These are phyloP conservation scores for Diachasmimorpha longicaudata DNA, from an alignment of 1,140 invertebrate species.

Conservation along the genomic window DNA sequence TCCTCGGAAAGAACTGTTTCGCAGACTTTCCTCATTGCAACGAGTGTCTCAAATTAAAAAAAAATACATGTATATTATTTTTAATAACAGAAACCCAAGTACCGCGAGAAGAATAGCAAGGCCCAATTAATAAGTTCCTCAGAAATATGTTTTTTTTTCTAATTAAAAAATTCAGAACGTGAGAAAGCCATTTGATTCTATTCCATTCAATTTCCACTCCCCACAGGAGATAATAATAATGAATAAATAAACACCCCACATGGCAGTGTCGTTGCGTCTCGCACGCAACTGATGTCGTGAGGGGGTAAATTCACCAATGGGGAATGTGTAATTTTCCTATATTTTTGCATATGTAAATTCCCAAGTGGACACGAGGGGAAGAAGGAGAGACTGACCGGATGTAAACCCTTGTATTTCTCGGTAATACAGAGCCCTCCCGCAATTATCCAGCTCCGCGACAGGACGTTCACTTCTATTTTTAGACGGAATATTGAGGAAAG, in stretches of 20 bases:
- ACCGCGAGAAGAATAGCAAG: no score
- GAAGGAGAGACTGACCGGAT: background rate
- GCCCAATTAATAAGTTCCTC: no score
- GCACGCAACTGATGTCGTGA: background rate
- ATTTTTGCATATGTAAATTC: background rate
- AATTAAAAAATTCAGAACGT: background rate
- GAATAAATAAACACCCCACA: background rate
- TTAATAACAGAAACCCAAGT: no score
- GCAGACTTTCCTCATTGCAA: no score
- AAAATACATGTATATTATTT: no score
- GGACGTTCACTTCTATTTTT: background rate
- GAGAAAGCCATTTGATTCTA: background rate
- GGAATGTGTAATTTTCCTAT: background rate
- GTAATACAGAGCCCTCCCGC: background rate
- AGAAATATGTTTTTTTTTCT: background rate
- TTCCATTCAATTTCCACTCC: background rate
- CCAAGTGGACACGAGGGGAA: background rate
- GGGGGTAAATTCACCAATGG: background rate
- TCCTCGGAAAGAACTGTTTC: no score
- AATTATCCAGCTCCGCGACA: background rate
- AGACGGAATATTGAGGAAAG: background rate
- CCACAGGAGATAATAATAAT: background rate
- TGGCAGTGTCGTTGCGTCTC: background rate
- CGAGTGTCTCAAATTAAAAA: no score
- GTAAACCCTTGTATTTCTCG: background rate